Evolutionary conservation across 1,140 invertebrate species (phyloP).

Genomic region (Drosophila sechellia): DNA sequence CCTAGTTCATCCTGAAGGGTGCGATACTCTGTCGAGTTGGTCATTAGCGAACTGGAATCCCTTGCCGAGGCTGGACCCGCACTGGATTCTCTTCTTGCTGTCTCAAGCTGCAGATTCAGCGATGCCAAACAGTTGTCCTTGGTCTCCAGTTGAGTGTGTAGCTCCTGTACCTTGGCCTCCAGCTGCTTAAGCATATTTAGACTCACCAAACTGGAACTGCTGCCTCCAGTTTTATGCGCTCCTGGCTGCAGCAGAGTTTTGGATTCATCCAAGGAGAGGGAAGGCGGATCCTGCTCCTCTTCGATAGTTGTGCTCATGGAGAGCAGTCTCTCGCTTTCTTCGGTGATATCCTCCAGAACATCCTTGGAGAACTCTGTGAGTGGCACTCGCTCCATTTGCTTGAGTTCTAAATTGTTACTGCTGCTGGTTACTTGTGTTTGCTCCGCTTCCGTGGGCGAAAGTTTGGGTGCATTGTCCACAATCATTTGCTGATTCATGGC

Average conservation of each 20-base stretch:
- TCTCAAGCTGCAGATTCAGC: conserved; percentile 84
- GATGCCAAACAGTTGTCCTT: conserved; percentile 85
- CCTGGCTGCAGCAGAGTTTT: conserved; percentile 50
- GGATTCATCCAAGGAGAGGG: conserved; percentile 70
- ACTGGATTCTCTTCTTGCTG: conserved; percentile 71
- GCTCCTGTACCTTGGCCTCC: conserved; percentile 80
- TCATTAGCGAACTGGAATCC: conserved; percentile 81
- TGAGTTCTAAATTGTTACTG: conserved; percentile 36
- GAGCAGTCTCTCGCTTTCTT: conserved; percentile 75
- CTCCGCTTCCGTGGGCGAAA: conserved; percentile 59
- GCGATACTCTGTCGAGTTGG: conserved; percentile 85
- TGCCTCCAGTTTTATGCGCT: conserved; percentile 14
- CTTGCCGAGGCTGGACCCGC: conserved; percentile 70
- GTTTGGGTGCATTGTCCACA: conserved; percentile 38
- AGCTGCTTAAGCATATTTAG: conserved; percentile 73
- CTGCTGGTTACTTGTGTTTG: conserved; percentile 13
- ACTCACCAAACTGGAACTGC: conserved; percentile 62
- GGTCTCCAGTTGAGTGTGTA: conserved; percentile 82
- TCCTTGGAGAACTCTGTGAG: conserved; percentile 75
- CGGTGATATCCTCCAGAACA: conserved; percentile 80
- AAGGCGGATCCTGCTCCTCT: conserved; percentile 47
- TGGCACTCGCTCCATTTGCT: conserved; percentile 78
- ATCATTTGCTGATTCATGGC: conserved; percentile 63
- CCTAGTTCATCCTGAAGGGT: conserved; percentile 85
- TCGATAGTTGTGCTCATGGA: conserved; percentile 71